Conservation (phyloP, 2,888 invertebrate genomes). For the Antheraea yamamai region DNA sequence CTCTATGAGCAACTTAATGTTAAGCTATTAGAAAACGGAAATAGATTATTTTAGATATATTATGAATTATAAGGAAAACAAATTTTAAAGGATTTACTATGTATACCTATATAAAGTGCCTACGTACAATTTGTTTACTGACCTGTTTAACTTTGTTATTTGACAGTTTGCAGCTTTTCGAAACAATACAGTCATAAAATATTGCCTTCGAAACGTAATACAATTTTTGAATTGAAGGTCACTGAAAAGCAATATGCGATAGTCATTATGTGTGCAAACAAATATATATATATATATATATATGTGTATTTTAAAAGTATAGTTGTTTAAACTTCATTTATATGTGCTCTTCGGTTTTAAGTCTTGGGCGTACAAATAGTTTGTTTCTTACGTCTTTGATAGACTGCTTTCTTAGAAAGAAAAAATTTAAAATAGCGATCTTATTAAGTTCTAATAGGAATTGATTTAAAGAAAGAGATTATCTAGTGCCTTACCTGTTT, state of each 20-base stretch:
- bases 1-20: too few species aligned
- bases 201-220: conserved; percentile 12
- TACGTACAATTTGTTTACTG: conserved; percentile 1
- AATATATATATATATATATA: not conserved
- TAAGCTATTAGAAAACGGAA: too few species aligned
- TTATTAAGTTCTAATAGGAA: too few species aligned
- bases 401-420: not conserved
- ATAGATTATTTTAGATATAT: too few species aligned
- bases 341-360: not conserved
- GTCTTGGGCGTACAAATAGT: not conserved
- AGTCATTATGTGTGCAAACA: not conserved
- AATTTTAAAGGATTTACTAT: not conserved
- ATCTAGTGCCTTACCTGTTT: too few species aligned
- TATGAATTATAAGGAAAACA: not conserved
- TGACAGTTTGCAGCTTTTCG: conserved; percentile 21
- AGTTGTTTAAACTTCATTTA: not conserved
- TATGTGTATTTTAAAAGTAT: not conserved
- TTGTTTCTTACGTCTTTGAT: not conserved
- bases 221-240: conserved; percentile 4
- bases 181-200: conserved; percentile 31
- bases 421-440: too few species aligned
- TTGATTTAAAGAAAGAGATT: too few species aligned
- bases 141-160: conserved; percentile 14
- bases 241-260: not conserved
- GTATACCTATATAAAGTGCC: not conserved